Percentiles rank a stretch among this genome's conserved stretches.
These are phyloP conservation scores for Dynastes grantii DNA, from an alignment of 2,888 invertebrate genomes.

Conservation along the genomic window DNA sequence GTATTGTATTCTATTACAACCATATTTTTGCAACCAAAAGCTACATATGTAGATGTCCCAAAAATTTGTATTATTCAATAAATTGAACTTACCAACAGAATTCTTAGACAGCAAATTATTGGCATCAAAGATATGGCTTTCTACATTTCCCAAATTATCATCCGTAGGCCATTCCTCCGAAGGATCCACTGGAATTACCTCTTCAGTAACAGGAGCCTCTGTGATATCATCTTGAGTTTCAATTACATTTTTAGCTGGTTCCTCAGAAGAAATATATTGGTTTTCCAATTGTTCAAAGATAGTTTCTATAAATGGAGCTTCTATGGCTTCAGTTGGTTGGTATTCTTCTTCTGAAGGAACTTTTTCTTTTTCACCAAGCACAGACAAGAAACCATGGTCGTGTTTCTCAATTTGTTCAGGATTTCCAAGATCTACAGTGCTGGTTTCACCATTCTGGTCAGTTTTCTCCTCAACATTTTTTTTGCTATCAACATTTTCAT, in stretches of 20 bases:
- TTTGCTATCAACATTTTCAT: slow-evolving; percentile 39
- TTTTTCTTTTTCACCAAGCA: neutral
- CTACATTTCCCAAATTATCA: neutral
- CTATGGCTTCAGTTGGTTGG: neutral
- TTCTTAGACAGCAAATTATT: slow-evolving; percentile 37
- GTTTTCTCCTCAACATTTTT: slow-evolving; percentile 55
- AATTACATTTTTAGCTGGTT: neutral
- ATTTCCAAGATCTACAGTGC: neutral
- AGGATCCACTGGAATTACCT: neutral
- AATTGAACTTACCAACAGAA: slow-evolving; percentile 33
- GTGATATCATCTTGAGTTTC: neutral
- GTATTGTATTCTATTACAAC: too few species aligned
- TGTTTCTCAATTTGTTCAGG: slow-evolving; percentile 17
- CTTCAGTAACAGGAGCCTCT: neutral
- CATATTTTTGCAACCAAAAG: too few species aligned
- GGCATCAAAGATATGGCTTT: slow-evolving; percentile 12
- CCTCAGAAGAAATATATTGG: neutral
- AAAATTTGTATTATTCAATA: neutral
- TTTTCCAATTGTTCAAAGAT: neutral
- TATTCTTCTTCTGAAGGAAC: neutral
- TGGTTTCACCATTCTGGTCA: slow-evolving; percentile 39
- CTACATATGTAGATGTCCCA: too few species aligned
- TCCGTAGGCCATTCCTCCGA: neutral
- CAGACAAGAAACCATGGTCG: slow-evolving; percentile 12
- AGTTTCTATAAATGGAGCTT: neutral